Percentiles rank a stretch among this genome's conserved stretches.
These are phyloP conservation scores for Spermophilus dauricus DNA, from an alignment of 2,113 vertebrate species.

Conservation along the genomic window DNA sequence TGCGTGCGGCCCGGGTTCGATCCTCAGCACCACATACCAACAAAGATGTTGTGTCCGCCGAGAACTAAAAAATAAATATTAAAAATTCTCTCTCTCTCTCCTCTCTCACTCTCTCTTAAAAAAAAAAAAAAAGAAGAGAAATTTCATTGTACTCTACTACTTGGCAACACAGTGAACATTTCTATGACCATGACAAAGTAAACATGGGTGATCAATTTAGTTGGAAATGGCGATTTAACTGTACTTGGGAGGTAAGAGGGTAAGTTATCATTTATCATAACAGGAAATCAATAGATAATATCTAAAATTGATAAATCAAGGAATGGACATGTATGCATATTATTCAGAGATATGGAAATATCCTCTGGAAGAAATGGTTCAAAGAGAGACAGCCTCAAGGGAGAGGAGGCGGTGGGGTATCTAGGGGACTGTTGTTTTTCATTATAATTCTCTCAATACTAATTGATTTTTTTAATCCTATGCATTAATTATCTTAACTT, in stretches of 20 bases:
- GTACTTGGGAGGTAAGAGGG: not conserved
- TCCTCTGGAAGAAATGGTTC: conserved; percentile 33
- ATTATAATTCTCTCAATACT: conserved; percentile 73
- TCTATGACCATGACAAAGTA: not conserved
- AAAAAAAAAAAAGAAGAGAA: conserved; percentile 48
- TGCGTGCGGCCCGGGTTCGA: too few relatives aligned
- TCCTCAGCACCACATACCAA: too few relatives aligned
- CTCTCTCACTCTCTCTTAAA: too few relatives aligned
- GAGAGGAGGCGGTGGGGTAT: not conserved
- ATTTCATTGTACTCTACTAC: not conserved
- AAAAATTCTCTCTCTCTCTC: too few relatives aligned
- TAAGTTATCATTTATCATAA: conserved; percentile 40
- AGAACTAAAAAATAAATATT: too few relatives aligned
- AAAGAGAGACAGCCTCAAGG: conserved; percentile 27
- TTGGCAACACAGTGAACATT: conserved; percentile 27
- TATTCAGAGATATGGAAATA: conserved; percentile 56
- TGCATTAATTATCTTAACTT: conserved; percentile 66
- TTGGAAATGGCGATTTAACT: conserved; percentile 70
- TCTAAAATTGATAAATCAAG: conserved; percentile 71
- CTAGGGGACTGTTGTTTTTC: conserved; percentile 43
- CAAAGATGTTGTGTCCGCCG: too few relatives aligned
- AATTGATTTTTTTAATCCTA: conserved; percentile 74
- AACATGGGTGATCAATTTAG: not conserved
- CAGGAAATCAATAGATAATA: conserved; percentile 64
- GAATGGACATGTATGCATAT: conserved; percentile 4